Conservation (phyloP, 2,113 vertebrate genomes). For the Hipposideros armiger region DNA sequence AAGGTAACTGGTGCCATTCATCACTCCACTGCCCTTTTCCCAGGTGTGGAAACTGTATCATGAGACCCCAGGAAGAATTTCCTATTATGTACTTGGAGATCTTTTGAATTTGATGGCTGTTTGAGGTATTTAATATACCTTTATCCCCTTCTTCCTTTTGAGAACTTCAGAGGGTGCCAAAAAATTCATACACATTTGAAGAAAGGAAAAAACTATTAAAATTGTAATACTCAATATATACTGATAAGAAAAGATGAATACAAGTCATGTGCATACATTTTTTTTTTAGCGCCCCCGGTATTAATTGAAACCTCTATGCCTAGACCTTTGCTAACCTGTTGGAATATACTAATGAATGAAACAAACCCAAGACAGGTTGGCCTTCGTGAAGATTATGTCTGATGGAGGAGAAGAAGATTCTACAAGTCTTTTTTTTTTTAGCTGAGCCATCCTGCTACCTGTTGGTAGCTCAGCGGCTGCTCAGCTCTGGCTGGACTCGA, state of each 20-base stretch:
- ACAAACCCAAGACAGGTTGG: neutral
- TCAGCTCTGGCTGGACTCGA: too few species aligned
- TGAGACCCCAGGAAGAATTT: slow-evolving; percentile 61
- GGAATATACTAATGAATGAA: neutral
- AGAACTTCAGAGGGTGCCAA: neutral
- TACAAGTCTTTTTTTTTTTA: neutral
- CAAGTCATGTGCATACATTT: too few species aligned
- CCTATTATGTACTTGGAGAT: slow-evolving; percentile 58
- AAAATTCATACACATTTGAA: too few species aligned
- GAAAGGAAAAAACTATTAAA: too few species aligned
- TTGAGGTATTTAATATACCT: neutral
- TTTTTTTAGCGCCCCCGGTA: neutral
- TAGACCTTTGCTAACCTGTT: neutral
- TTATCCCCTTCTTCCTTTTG: neutral
- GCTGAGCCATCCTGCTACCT: too few species aligned
- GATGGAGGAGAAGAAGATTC: neutral
- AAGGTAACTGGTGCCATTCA: slow-evolving; percentile 65
- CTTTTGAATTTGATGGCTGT: slow-evolving; percentile 42
- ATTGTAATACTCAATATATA: too few species aligned
- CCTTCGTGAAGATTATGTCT: neutral
- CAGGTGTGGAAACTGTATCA: slow-evolving; percentile 50
- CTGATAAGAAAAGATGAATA: too few species aligned
- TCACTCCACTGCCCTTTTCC: slow-evolving; percentile 59
- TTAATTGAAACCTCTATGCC: neutral
- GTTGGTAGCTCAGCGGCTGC: too few species aligned